Conservation (phyloP, 2,888 invertebrate genomes). For the Zygogramma bicolorata region DNA sequence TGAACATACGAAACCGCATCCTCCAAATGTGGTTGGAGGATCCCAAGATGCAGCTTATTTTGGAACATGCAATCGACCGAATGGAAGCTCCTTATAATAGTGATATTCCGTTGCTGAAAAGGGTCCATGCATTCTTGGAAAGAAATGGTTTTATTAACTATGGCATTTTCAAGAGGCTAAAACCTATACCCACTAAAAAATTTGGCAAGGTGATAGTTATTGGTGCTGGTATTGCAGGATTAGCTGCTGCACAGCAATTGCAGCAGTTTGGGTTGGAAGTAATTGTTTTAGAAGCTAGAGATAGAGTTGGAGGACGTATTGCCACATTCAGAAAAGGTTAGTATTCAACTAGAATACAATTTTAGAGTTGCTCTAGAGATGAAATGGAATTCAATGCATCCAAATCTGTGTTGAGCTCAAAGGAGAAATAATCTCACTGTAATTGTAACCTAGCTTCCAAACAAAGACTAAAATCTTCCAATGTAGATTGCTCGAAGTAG, state of each 20-base stretch:
- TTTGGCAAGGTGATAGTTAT: slow-evolving; percentile 76
- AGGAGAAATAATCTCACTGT: too few species aligned
- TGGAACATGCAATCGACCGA: slow-evolving; percentile 83
- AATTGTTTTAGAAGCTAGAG: slow-evolving; percentile 86
- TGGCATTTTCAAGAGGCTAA: slow-evolving; percentile 91
- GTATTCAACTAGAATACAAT: too few species aligned
- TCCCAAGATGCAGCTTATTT: slow-evolving; percentile 90
- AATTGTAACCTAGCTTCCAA: too few species aligned
- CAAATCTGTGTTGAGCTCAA: too few species aligned
- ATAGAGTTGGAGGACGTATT: slow-evolving; percentile 96
- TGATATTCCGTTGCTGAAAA: slow-evolving; percentile 84
- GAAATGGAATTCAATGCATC: too few species aligned
- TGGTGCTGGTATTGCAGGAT: slow-evolving; percentile 89
- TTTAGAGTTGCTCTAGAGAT: too few species aligned
- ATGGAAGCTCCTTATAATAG: slow-evolving; percentile 94
- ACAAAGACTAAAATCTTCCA: too few species aligned
- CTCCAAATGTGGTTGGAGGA: slow-evolving; percentile 96
- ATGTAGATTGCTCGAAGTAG: too few species aligned
- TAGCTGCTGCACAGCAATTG: slow-evolving; percentile 94
- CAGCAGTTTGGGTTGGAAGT: slow-evolving; percentile 97
- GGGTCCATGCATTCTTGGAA: slow-evolving; percentile 92
- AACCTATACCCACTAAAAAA: slow-evolving; percentile 77
- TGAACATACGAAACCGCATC: slow-evolving; percentile 86
- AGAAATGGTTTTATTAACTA: slow-evolving; percentile 98
- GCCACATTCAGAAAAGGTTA: slow-evolving; percentile 94